phyloP scores from a whole-genome alignment of 2,113 vertebrate genomes.

The Pogonocichla stellata region DNA sequence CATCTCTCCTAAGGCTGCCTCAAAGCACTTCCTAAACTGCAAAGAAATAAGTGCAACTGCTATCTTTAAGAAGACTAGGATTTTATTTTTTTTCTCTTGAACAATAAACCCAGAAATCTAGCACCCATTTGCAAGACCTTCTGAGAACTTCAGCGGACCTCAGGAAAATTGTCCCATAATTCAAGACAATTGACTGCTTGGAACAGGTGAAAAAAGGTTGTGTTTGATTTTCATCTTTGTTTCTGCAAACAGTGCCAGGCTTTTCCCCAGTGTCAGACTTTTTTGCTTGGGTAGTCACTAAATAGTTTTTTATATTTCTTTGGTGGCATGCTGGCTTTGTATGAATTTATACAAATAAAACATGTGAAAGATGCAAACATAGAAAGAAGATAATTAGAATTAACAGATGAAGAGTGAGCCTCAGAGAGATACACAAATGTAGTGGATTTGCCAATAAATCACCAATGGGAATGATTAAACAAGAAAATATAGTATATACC shows the following conservation, averaged over 20 bases:
- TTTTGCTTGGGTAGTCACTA: neutral
- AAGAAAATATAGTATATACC: slow-evolving; percentile 39
- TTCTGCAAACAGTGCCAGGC: neutral
- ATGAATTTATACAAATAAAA: neutral
- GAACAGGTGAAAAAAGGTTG: neutral
- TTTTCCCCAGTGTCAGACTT: neutral
- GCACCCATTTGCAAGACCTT: neutral
- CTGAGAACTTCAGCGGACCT: neutral
- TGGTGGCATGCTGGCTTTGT: neutral
- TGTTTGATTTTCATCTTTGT: neutral
- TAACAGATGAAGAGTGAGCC: slow-evolving; percentile 3
- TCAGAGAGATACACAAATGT: slow-evolving; percentile 31
- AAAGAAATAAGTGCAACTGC: neutral
- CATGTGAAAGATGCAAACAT: neutral
- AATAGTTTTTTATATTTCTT: neutral
- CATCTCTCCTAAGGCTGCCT: neutral
- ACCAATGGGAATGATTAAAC: slow-evolving; percentile 48
- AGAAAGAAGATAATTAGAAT: slow-evolving; percentile 45
- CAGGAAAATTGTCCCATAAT: neutral
- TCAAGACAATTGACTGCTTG: neutral
- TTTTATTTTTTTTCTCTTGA: neutral
- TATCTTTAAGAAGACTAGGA: neutral
- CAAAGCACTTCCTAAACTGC: neutral
- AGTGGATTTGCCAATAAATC: slow-evolving; percentile 52
- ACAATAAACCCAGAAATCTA: neutral